Percentiles rank a stretch among this genome's conserved stretches.
phyloP scores from a whole-genome alignment of 2,113 vertebrate species.

The Geococcyx californianus region DNA sequence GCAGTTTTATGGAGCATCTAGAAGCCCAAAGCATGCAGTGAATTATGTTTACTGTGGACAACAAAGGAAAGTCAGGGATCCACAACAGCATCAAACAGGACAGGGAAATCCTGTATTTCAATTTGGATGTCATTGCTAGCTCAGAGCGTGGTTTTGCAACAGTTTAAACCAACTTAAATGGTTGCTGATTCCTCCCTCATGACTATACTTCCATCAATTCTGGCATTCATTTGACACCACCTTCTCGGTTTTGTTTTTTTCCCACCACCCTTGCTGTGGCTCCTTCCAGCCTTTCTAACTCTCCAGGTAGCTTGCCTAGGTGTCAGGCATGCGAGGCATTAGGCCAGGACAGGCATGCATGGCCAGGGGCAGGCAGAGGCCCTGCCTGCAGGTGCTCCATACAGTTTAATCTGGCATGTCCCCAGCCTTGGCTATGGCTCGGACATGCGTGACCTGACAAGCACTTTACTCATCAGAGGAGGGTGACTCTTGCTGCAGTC shows the following conservation, averaged over 20 bases:
- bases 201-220: neutral
- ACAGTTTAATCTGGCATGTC: neutral
- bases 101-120: neutral
- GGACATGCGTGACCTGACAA: neutral
- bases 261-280: neutral
- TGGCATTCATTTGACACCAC: neutral
- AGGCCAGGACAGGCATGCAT: neutral
- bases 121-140: neutral
- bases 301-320: neutral
- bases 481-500: neutral
- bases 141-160: neutral
- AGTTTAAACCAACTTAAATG: neutral
- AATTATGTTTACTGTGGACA: neutral
- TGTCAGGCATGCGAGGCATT: neutral
- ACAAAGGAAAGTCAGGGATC: neutral
- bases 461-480: neutral
- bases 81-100: neutral
- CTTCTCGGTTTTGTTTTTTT: neutral
- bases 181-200: neutral
- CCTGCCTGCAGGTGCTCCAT: fast-evolving
- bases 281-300: neutral
- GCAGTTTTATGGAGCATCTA: neutral
- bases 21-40: neutral
- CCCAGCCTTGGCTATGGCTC: neutral
- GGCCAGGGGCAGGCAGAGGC: neutral